These are phyloP conservation scores for Nasonovia ribisnigri DNA, from an alignment of 2,888 invertebrate species.

Conservation along the genomic window DNA sequence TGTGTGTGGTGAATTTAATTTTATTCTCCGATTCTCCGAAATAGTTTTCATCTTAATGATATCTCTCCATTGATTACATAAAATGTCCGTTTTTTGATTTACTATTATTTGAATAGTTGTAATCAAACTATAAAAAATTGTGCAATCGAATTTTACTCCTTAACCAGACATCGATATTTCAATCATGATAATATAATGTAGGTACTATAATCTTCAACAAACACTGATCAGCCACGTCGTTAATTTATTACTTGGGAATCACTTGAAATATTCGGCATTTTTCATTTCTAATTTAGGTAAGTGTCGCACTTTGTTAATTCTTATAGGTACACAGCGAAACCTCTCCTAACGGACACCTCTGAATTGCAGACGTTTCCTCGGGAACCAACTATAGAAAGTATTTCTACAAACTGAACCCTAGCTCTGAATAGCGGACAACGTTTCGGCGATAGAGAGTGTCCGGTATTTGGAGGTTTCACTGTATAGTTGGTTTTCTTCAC, in stretches of 20 bases:
- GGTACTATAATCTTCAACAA: too few species aligned
- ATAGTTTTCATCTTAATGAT: not conserved
- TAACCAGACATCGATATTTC: not conserved
- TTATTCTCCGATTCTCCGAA: not conserved
- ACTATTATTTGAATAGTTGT: not conserved
- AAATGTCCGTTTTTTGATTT: conserved; percentile 9
- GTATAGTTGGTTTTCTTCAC: not conserved
- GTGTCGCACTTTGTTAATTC: not conserved
- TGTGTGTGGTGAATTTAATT: not conserved
- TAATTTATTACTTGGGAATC: too few species aligned
- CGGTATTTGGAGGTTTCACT: too few species aligned
- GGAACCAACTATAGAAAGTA: too few species aligned
- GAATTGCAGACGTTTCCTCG: too few species aligned
- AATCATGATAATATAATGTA: not conserved
- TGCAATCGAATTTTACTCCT: not conserved
- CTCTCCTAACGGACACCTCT: too few species aligned
- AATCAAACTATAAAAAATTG: not conserved
- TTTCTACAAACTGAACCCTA: too few species aligned
- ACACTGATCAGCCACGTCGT: not conserved
- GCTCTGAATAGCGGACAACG: too few species aligned
- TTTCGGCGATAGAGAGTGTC: too few species aligned
- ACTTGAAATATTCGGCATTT: not conserved
- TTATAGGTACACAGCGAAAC: not conserved
- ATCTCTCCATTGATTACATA: not conserved
- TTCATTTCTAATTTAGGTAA: not conserved